Evolutionary conservation across 2,797 vertebrate genomes (phyloP).

Genomic region (Vireo griseus): DNA sequence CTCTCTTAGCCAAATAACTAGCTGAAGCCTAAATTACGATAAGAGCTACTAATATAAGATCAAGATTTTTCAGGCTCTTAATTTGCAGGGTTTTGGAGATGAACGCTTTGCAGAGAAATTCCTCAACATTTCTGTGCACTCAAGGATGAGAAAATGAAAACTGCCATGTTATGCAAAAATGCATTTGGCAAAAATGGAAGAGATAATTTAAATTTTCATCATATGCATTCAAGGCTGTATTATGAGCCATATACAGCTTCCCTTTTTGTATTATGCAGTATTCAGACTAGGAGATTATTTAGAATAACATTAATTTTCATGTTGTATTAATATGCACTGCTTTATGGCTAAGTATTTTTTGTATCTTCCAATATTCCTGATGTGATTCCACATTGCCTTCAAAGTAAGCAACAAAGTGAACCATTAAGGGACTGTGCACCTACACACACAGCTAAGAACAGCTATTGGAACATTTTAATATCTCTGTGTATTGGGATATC

Average conservation of each 20-base stretch:
- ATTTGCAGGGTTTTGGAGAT: background rate
- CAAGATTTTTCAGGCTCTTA: background rate
- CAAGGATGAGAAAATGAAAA: background rate
- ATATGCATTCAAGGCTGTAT: background rate
- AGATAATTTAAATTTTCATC: background rate
- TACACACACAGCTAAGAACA: background rate
- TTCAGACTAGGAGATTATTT: background rate
- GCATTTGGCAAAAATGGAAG: background rate
- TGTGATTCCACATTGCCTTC: background rate
- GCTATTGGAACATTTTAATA: background rate
- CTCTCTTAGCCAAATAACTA: background rate
- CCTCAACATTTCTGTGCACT: background rate
- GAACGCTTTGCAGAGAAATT: background rate
- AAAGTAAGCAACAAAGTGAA: background rate
- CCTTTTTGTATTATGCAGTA: background rate
- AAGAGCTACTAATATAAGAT: background rate
- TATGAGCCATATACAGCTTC: background rate
- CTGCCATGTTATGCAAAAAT: background rate
- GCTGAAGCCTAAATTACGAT: background rate
- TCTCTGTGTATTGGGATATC: background rate
- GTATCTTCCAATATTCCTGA: background rate
- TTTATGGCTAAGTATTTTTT: background rate
- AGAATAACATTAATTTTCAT: background rate
- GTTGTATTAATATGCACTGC: background rate
- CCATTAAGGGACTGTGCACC: background rate